A percentile compares a stretch with the other conserved stretches of the same genome.
These are phyloP conservation scores for Pluvianellus socialis DNA, from an alignment of 2,113 vertebrate species.

Conservation along the genomic window DNA sequence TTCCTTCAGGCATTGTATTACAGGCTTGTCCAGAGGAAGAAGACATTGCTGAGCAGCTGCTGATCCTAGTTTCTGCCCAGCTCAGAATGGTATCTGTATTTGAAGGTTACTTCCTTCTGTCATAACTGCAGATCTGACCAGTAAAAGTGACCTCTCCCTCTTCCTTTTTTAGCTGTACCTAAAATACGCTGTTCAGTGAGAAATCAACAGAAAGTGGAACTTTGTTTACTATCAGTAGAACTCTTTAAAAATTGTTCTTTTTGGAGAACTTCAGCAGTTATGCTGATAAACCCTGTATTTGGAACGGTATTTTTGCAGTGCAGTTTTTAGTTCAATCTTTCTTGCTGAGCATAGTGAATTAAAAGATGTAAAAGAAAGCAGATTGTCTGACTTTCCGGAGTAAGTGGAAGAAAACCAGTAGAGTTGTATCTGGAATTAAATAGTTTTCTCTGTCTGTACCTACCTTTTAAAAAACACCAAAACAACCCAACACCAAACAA, in stretches of 20 bases:
- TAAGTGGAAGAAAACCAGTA: background rate
- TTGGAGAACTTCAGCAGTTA: background rate
- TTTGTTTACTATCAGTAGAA: background rate
- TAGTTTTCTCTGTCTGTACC: background rate
- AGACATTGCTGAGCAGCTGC: accelerated
- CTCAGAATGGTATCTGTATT: background rate
- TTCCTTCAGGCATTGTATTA: background rate
- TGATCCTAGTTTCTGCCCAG: background rate
- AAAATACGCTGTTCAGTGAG: background rate
- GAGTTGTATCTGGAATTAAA: background rate
- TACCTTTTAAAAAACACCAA: background rate
- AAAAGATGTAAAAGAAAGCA: background rate
- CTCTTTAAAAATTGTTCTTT: background rate
- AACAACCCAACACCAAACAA: too few relatives aligned
- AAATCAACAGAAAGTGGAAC: background rate
- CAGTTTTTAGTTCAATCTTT: background rate
- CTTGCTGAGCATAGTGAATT: background rate
- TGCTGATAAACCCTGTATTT: background rate
- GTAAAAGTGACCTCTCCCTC: background rate
- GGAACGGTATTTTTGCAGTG: background rate
- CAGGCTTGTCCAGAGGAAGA: background rate
- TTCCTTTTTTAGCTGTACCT: background rate
- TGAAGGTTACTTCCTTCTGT: background rate
- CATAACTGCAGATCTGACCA: accelerated
- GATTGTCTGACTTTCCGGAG: background rate